phyloP scores from a whole-genome alignment of 2,113 vertebrate genomes.

The Xiphorhynchus elegans region DNA sequence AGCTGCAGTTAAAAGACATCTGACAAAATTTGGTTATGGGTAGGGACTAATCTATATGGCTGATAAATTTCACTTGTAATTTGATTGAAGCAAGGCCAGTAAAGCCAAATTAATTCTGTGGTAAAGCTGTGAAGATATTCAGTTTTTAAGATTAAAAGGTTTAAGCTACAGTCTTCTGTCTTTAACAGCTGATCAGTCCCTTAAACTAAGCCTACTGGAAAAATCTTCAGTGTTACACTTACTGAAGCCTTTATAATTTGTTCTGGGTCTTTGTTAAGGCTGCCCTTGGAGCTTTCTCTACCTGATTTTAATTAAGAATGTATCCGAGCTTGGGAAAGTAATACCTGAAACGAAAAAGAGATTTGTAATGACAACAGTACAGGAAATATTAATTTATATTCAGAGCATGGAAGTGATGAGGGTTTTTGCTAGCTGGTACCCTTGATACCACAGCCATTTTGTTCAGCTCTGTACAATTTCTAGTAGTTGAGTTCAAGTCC shows the following conservation, averaged over 20 bases:
- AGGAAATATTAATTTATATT: constrained; percentile 10
- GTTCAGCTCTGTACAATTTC: neutral
- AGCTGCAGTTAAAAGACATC: neutral
- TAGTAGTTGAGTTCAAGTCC: neutral
- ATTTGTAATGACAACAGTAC: neutral
- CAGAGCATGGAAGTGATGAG: neutral
- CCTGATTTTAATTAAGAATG: constrained; percentile 37
- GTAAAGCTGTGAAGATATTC: neutral
- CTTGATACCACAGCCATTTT: neutral
- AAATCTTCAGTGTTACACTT: neutral
- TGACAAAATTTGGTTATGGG: neutral
- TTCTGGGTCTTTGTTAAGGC: neutral
- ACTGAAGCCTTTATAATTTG: neutral
- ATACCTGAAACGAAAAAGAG: constrained; percentile 1
- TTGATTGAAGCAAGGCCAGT: neutral
- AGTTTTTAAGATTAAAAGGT: neutral
- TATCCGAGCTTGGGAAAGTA: constrained; percentile 15
- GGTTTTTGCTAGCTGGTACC: neutral
- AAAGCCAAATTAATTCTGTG: constrained; percentile 1
- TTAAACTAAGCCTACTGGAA: constrained; percentile 1
- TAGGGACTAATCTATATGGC: neutral
- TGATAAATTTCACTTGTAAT: neutral
- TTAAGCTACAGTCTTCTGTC: neutral
- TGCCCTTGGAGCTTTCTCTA: constrained; percentile 9
- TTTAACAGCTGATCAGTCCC: neutral